Base-by-base conservation (phyloP, 2,888 invertebrate species). In the Stenodema calcarata region DNA sequence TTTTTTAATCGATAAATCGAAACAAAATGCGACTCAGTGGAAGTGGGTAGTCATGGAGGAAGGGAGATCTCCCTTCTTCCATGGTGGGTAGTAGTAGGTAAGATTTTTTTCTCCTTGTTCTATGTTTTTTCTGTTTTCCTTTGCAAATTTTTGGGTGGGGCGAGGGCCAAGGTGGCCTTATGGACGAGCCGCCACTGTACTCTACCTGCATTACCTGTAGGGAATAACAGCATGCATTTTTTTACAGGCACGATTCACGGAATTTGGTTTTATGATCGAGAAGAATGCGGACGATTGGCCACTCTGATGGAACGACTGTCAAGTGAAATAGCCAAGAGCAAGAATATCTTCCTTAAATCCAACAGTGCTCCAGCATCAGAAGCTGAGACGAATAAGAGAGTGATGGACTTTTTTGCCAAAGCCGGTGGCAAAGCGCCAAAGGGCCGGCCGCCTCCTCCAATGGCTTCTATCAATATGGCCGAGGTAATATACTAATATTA, bases 241-340 rank as follows among this genome's bases (percentile, higher is more conserved):
- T 27, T 84, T 75, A 6, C 35, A 84, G 84, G 86, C 90, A 94
- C 95, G 89, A 98, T 98, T 90, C 96, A 95, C 91, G 98, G 98
- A 90, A 96, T 98, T 91, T 98, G 98, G 98, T 98, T 98, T 92
- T 98, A 97, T 91, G 96, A 97, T 90, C 95, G 95, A 91, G 95
- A 96, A 89, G 98, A 98, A 91, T 98, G 98, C 91, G 94, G 95
- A 89, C 94, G 95, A 90, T 95, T 98, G 88, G 95, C 95, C 83
- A 93, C 93, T 86, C 93, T 95, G 90, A 92, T 97, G 87, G 94
- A 95, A 91, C 93, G 93, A 88, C 92, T 96, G 87, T 94, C 96
- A 86, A 94, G 95, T 90, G 94, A 94, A 88, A 92, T 93, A 2
- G 92, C 88, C 89, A 90, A 81, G 88, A 84, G 79, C 42, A 86